phyloP scores from a whole-genome alignment of 2,888 invertebrate species.

The Adela reaumurella region DNA sequence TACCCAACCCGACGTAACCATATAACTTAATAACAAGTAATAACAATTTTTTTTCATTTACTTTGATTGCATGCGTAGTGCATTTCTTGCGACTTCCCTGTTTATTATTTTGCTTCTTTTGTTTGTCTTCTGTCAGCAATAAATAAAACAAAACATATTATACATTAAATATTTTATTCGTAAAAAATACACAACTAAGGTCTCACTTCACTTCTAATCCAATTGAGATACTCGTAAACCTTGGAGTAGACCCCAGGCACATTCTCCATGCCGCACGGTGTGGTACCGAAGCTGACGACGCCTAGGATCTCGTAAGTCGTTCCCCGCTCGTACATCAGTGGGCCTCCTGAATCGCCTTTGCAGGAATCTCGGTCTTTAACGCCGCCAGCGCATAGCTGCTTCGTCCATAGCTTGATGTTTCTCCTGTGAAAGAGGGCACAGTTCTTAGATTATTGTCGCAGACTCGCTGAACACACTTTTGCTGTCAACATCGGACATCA shows the following conservation, averaged over 20 bases:
- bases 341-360: slow-evolving; percentile 63
- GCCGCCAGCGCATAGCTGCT: slow-evolving; percentile 59
- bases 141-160: too few relatives aligned
- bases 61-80: too few relatives aligned
- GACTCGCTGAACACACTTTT: too few relatives aligned
- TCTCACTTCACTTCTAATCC: slow-evolving; percentile 47
- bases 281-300: slow-evolving; percentile 62
- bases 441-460: too few relatives aligned
- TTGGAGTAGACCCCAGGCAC: slow-evolving; percentile 64
- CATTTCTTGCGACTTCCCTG: too few relatives aligned
- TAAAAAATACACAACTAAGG: slow-evolving; percentile 13
- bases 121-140: too few relatives aligned
- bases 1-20: too few relatives aligned
- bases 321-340: slow-evolving; percentile 45
- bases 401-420: slow-evolving; percentile 18
- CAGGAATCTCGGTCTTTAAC: slow-evolving; percentile 56
- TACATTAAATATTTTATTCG: background rate
- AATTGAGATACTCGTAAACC: slow-evolving; percentile 52
- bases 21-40: too few relatives aligned
- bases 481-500: too few relatives aligned
- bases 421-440: too few relatives aligned
- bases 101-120: too few relatives aligned
- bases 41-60: too few relatives aligned
- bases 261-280: slow-evolving; percentile 54
- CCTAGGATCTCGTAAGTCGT: slow-evolving; percentile 32